phyloP scores from a whole-genome alignment of 2,797 vertebrate species.

The Corythornis leucogaster region DNA sequence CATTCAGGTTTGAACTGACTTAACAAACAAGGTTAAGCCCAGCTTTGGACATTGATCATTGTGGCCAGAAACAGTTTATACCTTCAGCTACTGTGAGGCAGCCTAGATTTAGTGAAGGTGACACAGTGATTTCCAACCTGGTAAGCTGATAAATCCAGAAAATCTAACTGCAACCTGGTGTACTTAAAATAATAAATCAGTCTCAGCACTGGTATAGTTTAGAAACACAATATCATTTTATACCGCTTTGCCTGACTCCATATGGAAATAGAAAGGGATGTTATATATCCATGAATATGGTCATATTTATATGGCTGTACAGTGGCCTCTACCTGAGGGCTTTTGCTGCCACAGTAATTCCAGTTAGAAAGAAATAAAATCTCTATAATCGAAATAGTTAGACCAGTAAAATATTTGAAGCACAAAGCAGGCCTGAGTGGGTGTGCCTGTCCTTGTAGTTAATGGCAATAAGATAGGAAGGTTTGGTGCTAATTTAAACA shows the following conservation, averaged over 20 bases:
- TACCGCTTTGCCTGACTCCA: neutral
- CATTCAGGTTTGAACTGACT: neutral
- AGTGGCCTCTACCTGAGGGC: neutral
- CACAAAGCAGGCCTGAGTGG: neutral
- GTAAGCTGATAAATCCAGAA: neutral
- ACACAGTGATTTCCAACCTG: neutral
- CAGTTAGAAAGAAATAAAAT: neutral
- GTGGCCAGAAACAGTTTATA: neutral
- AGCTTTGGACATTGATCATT: neutral
- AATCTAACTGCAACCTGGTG: neutral
- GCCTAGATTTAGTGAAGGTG: neutral
- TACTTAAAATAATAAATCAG: neutral
- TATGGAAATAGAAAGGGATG: neutral
- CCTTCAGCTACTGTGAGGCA: neutral
- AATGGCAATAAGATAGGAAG: constrained; percentile 13
- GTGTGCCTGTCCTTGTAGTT: neutral
- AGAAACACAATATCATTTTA: neutral
- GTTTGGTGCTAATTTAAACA: constrained; percentile 18
- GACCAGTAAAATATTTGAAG: neutral
- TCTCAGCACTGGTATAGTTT: neutral
- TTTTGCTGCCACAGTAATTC: neutral
- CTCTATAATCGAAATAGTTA: neutral
- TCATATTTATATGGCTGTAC: neutral
- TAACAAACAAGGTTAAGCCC: neutral
- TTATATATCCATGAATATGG: neutral